Percentiles rank a stretch among this genome's conserved stretches.
phyloP scores from a whole-genome alignment of 2,113 vertebrate genomes.

The Vombatus ursinus region DNA sequence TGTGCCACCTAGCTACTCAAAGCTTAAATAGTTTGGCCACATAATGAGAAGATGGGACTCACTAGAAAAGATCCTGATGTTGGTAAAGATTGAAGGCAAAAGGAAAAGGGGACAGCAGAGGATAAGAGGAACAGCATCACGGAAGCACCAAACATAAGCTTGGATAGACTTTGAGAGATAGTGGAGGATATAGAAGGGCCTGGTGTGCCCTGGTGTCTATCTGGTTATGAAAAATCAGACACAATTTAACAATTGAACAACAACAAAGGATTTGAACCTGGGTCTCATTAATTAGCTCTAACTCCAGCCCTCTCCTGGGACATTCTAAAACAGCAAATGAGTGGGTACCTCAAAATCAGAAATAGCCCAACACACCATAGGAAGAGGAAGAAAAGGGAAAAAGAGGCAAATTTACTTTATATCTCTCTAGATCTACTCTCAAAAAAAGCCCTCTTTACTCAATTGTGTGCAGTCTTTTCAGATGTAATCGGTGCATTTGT shows the following conservation, averaged over 20 bases:
- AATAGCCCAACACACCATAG: not conserved
- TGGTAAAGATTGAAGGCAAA: not conserved
- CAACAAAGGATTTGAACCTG: not conserved
- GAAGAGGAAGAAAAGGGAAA: not conserved
- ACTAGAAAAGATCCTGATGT: not conserved
- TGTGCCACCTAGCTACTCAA: not conserved
- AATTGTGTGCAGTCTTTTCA: slow-evolving; percentile 48
- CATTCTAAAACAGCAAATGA: not conserved
- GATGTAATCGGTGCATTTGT: slow-evolving; percentile 58
- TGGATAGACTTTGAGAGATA: not conserved
- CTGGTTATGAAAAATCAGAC: not conserved
- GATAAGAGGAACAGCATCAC: not conserved
- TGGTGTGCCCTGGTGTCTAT: not conserved
- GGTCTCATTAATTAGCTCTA: not conserved
- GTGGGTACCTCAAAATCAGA: slow-evolving; percentile 25
- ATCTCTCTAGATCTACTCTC: not conserved
- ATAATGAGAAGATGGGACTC: not conserved
- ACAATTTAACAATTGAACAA: not conserved
- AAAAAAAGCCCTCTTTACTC: slow-evolving; percentile 27
- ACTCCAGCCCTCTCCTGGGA: not conserved
- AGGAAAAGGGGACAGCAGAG: not conserved
- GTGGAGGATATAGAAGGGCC: not conserved
- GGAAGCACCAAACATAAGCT: not conserved
- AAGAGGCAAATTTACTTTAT: not conserved
- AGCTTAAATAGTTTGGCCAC: not conserved